Percentiles rank a stretch among this genome's conserved stretches.
Conservation (phyloP, 2,888 invertebrate species). For the Caenorhabditis auriculariae region DNA sequence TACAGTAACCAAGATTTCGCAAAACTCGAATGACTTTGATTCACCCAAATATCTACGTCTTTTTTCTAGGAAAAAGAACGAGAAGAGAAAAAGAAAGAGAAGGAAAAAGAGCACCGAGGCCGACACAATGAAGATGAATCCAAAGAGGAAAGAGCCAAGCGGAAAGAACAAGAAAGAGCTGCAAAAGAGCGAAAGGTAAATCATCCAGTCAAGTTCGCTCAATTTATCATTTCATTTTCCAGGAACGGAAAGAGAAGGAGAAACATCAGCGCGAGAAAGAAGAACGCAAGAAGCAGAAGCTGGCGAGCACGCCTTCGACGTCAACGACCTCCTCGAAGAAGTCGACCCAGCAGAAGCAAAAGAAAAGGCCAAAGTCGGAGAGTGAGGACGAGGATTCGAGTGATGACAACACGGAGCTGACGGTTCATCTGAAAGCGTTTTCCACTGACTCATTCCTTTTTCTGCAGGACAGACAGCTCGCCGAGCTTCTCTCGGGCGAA, state of each 20-base stretch:
- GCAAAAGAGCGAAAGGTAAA: no score
- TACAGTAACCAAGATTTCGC: no score
- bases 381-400: slow-evolving; percentile 1
- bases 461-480: slow-evolving; percentile 20
- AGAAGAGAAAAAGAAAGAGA: slow-evolving; percentile 21
- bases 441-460: no score
- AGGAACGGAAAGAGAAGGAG: slow-evolving; percentile 9
- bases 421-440: no score
- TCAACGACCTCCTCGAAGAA: no score
- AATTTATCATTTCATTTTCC: no score
- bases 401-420: slow-evolving; percentile 7
- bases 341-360: slow-evolving; percentile 14
- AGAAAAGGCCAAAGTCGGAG: slow-evolving; percentile 7
- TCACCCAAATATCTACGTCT: no score
- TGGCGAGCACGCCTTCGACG: no score
- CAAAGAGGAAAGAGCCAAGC: slow-evolving; percentile 11
- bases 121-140: no score
- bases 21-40: no score
- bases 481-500: slow-evolving; percentile 7
- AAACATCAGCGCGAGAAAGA: neutral
- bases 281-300: slow-evolving; percentile 14
- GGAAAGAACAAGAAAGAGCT: slow-evolving; percentile 19
- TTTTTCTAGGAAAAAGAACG: no score
- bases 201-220: no score
- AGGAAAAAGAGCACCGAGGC: slow-evolving; percentile 5